Base-by-base conservation (phyloP, 92 coral and sea anemone genomes). In the Pocillopora meandrina region DNA sequence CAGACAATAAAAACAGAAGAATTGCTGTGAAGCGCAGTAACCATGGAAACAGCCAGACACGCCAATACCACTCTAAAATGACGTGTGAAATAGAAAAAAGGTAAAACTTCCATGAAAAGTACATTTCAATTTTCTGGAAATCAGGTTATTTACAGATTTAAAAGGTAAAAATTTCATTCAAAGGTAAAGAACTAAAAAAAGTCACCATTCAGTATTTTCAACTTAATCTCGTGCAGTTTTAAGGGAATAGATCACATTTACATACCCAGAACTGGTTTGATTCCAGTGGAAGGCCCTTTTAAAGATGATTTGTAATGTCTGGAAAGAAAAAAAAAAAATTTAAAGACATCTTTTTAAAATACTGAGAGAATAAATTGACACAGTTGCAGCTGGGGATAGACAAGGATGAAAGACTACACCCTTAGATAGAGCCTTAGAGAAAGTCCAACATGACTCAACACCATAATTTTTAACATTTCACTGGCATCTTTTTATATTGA, bases 21-120 rank as follows among this genome's bases (percentile, higher is more conserved):
- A 92, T 79, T 14, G 95, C 93, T 49, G 95, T 87, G 19, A 94
- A 49, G 73, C 98, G 98, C 65, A 95, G 95, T 47, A 92, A 65
- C 77, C 90, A 90, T 21, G 98, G 98, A 49, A 71, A 92, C 18
- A 95, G 47, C 98, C 98, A 94, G 42, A 95, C 88, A 76, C 92
- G 91, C 98, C 98, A 95, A 83, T 95, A 92, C 98, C 98, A 95
- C 78, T 94, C 98, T 95, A 19, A 69, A 64, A 35, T 60, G 17
- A 52, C 55, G 11, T 23, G 26, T 17, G 23, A 15, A 80, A 67
- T 34, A n/a, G 5, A 71, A 82, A n/a, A 7, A 18, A 70, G 8
- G 19, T 33, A 84, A 6, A 47, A 9, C 19, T 33, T 42, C 52
- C 52, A 42, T 42, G 49, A 55, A 42, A 31, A 62, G 49, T 31